phyloP scores from a whole-genome alignment of 2,888 invertebrate species.

The Melitaea athalia region DNA sequence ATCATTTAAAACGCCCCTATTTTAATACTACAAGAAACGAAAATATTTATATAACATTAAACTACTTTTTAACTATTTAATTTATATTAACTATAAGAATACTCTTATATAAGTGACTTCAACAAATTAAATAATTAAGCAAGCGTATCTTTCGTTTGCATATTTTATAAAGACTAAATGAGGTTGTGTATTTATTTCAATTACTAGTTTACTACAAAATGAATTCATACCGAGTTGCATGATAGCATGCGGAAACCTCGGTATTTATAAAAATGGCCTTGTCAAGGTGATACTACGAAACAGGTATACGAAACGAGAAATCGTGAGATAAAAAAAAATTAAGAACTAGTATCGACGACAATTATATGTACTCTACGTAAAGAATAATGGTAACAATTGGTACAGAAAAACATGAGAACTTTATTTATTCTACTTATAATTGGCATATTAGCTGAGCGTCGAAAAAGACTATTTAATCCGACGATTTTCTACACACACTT shows the following conservation, averaged over 20 bases:
- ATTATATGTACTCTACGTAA: background rate
- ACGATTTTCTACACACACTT: no score
- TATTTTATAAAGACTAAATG: constrained; percentile 23
- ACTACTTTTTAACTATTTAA: no score
- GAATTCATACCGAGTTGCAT: constrained; percentile 18
- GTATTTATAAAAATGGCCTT: constrained; percentile 48
- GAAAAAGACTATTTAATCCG: background rate
- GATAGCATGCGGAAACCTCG: constrained; percentile 40
- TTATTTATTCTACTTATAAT: background rate
- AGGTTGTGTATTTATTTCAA: constrained; percentile 20
- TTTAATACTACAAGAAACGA: no score
- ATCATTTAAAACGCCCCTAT: no score
- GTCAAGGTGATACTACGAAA: constrained; percentile 47
- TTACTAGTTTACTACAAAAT: constrained; percentile 7
- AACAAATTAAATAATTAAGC: constrained; percentile 18
- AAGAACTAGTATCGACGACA: constrained; percentile 26
- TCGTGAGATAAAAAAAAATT: constrained; percentile 30
- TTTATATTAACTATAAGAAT: background rate
- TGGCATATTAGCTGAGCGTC: background rate
- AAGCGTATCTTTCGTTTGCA: constrained; percentile 9
- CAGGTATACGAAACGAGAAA: constrained; percentile 40
- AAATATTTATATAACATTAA: no score
- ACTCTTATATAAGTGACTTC: constrained; percentile 9
- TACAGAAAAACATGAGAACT: background rate
- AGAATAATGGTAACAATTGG: constrained; percentile 3